Base-by-base conservation (phyloP, 2,888 invertebrate genomes). In the Conops quadrifasciatus region DNA sequence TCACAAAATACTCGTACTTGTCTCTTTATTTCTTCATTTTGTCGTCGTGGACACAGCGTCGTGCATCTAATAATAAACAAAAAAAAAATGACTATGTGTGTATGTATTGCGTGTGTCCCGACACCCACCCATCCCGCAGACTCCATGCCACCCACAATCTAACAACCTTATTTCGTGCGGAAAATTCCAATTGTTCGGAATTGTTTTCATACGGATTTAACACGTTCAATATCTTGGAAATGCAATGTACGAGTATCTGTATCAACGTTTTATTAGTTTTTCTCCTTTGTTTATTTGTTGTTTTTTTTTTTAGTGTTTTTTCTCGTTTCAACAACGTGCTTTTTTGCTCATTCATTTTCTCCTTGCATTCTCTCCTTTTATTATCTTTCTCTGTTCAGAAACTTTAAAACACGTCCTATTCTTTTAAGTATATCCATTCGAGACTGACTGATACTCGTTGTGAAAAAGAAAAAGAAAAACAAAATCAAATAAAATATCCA, bases 111-210 rank as follows among this genome's bases (percentile, higher is more conserved):
- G 24, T 26, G 11, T 26, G 28, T 56, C 13, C 11, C 15, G 9
- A 26, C n/a, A 30, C 36, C 1, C 30, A 30, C 13, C 2, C 30
- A 2, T n/a, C 2, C 30, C 15, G 11, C 59, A 3, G 9, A 16
- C 15, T 59, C 59, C 21, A 30, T 19, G 2, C 16, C 28, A 7
- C 15, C 36, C 30, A n/a, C 26, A 26, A 26, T n/a, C 16, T n/a
- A 11, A 30, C 59, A 11, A 7, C 24, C 15, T 58, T 58, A n/a
- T 45, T 64, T 64, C 19, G 64, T 56, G 53, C 53, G 67, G 67
- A 58, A 67, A 67, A 67, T 67, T 67, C 26, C 56, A 19, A 67
- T 58, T 43, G n/a, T n/a, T n/a, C n/a, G n/a, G 24, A 43, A 58
- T 58, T 56, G 67, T 58, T 67, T 67, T 16, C 56, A 67, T 26